Conservation (phyloP, 1,140 invertebrate genomes). For the Drosophila bocqueti region DNA sequence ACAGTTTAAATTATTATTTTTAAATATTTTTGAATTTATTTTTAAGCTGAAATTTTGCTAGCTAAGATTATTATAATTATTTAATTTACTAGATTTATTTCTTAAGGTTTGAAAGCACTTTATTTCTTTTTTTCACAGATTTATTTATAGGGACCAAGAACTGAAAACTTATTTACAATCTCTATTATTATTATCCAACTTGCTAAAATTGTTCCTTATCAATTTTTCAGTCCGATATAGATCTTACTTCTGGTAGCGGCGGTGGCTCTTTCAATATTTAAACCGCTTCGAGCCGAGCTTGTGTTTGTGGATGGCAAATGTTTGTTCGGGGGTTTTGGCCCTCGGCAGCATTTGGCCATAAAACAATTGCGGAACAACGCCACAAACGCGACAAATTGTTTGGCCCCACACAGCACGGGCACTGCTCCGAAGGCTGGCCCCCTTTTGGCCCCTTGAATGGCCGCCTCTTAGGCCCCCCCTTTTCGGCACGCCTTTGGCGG, state of each 20-base stretch:
- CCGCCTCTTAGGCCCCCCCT: neutral
- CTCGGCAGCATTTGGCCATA: conserved; percentile 38
- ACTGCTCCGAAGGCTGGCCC: conserved; percentile 6
- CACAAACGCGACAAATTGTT: conserved; percentile 57
- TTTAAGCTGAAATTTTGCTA: too few relatives aligned
- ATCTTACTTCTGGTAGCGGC: conserved; percentile 19
- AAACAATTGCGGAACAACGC: conserved; percentile 73
- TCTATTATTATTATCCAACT: too few relatives aligned
- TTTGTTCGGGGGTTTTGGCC: conserved; percentile 39
- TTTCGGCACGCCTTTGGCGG: conserved; percentile 3
- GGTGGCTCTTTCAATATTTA: conserved; percentile 26
- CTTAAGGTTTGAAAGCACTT: neutral
- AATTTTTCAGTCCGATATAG: conserved; percentile 7
- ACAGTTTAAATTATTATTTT: too few relatives aligned
- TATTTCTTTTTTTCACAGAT: neutral
- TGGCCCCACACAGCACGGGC: conserved; percentile 31
- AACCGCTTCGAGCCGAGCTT: neutral
- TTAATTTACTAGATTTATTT: too few relatives aligned
- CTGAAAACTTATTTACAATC: neutral
- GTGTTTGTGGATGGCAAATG: conserved; percentile 27
- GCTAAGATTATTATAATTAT: too few relatives aligned
- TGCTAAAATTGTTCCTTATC: neutral
- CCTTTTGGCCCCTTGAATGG: neutral
- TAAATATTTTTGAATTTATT: too few relatives aligned
- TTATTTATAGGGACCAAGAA: neutral